Percentiles rank a stretch among this genome's conserved stretches.
Conservation (phyloP, 2,888 invertebrate species). For the Drosophila algonquin region DNA sequence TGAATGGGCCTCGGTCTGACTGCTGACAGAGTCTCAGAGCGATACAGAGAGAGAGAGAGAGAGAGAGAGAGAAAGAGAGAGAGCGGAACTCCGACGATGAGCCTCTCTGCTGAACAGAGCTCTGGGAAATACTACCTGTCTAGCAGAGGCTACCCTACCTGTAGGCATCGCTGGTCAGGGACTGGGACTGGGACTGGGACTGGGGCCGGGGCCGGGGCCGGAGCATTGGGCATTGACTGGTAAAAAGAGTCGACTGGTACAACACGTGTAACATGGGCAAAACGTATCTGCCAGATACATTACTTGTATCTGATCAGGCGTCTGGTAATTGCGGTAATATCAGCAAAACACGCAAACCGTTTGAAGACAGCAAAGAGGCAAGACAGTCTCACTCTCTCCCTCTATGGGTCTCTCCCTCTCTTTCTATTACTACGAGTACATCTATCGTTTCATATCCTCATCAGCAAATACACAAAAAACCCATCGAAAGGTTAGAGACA, state of each 20-base stretch:
- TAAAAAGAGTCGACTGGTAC: constrained; percentile 18
- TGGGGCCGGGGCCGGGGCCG: no score
- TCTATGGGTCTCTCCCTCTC: background rate
- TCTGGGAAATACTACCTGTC: background rate
- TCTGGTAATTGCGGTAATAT: constrained; percentile 66
- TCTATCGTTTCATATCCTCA: constrained; percentile 15
- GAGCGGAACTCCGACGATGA: background rate
- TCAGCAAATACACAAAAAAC: constrained; percentile 11
- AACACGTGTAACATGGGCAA: constrained; percentile 66
- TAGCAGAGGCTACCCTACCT: background rate
- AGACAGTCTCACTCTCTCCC: background rate
- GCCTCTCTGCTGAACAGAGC: background rate
- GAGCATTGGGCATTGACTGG: constrained; percentile 17
- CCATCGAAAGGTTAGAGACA: constrained; percentile 6
- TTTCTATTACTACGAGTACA: background rate
- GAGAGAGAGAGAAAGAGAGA: background rate
- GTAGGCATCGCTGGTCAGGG: background rate
- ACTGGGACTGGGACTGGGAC: constrained; percentile 30
- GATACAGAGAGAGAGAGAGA: no score
- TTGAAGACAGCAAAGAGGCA: constrained; percentile 16
- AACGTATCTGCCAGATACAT: constrained; percentile 63
- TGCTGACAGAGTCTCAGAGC: constrained; percentile 3
- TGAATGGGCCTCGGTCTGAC: constrained; percentile 43
- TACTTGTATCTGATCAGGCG: constrained; percentile 54
- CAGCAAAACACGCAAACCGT: constrained; percentile 57